These are phyloP conservation scores for Criorhina ranunculi DNA, from an alignment of 2,888 invertebrate genomes.

Conservation along the genomic window DNA sequence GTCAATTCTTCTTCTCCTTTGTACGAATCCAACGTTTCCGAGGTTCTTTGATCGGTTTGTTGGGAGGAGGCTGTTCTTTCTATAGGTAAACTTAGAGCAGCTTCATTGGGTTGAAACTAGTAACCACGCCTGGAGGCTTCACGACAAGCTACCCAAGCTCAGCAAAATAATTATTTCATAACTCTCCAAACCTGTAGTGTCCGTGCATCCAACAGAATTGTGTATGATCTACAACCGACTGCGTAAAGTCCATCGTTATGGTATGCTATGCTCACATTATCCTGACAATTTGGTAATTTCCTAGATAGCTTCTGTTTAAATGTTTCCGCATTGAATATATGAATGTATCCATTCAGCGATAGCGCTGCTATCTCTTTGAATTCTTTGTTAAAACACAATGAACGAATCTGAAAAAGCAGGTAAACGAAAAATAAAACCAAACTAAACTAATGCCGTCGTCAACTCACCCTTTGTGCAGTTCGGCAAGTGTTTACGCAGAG, in stretches of 20 bases:
- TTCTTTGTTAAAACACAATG: conserved; percentile 93
- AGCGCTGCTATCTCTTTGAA: conserved; percentile 95
- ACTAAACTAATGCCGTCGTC: background rate
- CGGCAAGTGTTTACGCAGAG: conserved; percentile 91
- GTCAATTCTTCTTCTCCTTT: no score
- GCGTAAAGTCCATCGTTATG: conserved; percentile 95
- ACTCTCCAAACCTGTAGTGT: conserved; percentile 91
- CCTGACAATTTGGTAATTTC: conserved; percentile 94
- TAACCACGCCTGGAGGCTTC: no score
- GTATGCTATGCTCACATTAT: conserved; percentile 96
- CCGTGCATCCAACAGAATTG: conserved; percentile 94
- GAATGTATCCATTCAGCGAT: conserved; percentile 96
- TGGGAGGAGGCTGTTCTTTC: no score
- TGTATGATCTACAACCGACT: conserved; percentile 97
- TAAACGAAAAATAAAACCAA: background rate
- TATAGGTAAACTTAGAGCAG: no score
- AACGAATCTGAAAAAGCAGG: conserved; percentile 87
- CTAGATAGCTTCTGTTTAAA: conserved; percentile 94
- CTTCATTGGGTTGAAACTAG: no score
- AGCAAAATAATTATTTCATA: no score
- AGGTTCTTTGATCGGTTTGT: no score
- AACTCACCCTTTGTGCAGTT: conserved; percentile 88
- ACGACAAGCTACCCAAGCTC: no score
- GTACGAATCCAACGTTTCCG: no score
- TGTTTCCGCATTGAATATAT: conserved; percentile 95